Evolutionary conservation across 2,113 vertebrate genomes (phyloP).

Genomic region (Oxyura jamaicensis): DNA sequence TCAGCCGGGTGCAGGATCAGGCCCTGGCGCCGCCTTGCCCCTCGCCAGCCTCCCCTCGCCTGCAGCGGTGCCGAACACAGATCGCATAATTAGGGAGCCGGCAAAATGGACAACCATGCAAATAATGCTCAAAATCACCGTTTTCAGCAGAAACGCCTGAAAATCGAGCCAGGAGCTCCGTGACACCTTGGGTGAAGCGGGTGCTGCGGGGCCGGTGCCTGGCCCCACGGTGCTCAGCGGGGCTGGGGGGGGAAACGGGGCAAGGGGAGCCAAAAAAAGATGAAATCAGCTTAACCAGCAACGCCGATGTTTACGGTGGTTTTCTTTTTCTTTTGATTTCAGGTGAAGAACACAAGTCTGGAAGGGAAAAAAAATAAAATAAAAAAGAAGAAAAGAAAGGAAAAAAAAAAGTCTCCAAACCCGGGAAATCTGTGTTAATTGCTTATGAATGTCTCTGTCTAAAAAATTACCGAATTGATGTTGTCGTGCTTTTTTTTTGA

Average conservation of each 20-base stretch:
- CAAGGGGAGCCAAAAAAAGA: rapidly evolving
- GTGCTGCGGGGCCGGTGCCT: constrained; percentile 43
- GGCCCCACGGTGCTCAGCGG: constrained; percentile 10
- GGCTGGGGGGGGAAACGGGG: background rate
- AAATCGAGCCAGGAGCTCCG: constrained; percentile 46
- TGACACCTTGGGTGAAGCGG: constrained; percentile 51
- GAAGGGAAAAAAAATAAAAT: background rate
- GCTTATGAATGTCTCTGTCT: constrained; percentile 60
- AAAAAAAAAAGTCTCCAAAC: background rate
- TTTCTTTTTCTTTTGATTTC: background rate
- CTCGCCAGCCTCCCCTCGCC: background rate
- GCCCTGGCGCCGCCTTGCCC: background rate
- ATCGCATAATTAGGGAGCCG: background rate
- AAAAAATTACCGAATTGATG: constrained; percentile 51
- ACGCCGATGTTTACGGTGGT: background rate
- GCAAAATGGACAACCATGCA: constrained; percentile 52
- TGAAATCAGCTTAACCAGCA: background rate
- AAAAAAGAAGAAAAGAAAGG: background rate
- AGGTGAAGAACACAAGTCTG: background rate
- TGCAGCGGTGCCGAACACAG: background rate
- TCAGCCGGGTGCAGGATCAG: background rate
- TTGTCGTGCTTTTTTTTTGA: constrained; percentile 60
- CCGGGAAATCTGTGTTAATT: constrained; percentile 54
- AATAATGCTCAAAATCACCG: constrained; percentile 49
- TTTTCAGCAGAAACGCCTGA: constrained; percentile 62